phyloP scores from a whole-genome alignment of 2,113 vertebrate species.

The Variabilichromis moorii region DNA sequence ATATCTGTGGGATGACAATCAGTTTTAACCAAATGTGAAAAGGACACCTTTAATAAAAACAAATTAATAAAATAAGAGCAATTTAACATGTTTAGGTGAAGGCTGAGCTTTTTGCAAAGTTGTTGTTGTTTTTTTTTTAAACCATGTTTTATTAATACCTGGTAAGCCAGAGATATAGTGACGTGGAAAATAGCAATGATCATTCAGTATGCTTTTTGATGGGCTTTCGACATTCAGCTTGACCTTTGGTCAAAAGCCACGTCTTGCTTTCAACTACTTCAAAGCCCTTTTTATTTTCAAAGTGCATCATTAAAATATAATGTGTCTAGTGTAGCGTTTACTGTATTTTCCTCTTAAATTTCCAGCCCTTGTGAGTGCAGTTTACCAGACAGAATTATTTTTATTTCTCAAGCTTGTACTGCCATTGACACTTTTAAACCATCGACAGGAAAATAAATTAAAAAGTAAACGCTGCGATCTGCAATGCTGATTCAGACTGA shows the following conservation, averaged over 20 bases:
- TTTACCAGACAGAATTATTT: not conserved
- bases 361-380: not conserved
- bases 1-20: not conserved
- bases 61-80: not conserved
- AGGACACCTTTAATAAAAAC: not conserved
- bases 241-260: slow-evolving; percentile 28
- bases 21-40: not conserved
- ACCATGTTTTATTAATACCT: not conserved
- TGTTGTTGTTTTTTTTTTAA: not conserved
- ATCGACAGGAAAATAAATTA: slow-evolving; percentile 12
- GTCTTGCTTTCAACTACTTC: slow-evolving; percentile 10
- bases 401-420: not conserved
- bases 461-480: slow-evolving; percentile 6
- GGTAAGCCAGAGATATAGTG: not conserved
- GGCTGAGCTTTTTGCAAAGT: not conserved
- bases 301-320: not conserved
- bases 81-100: not conserved
- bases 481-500: slow-evolving; percentile 3
- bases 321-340: not conserved
- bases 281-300: slow-evolving; percentile 5
- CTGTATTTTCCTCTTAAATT: not conserved
- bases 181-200: not conserved
- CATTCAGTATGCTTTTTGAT: slow-evolving; percentile 17
- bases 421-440: not conserved
- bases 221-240: slow-evolving; percentile 28